Evolutionary conservation across 1,140 invertebrate genomes (phyloP).

Genomic region (Cyclargus thomasi): DNA sequence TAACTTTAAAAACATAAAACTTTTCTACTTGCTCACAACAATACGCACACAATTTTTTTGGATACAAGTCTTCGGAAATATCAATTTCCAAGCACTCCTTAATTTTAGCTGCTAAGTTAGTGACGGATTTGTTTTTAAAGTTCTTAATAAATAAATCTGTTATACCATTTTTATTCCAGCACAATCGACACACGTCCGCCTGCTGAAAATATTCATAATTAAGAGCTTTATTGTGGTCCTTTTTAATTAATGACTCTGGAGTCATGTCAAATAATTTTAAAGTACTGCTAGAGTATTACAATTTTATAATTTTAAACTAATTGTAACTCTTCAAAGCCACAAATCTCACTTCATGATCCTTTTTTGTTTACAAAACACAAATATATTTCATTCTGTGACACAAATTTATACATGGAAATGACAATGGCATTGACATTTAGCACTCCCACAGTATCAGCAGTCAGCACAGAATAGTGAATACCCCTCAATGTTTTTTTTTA

Average conservation of each 20-base stretch:
- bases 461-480: too few relatives aligned
- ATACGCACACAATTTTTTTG: slow-evolving; percentile 41
- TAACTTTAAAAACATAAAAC: slow-evolving; percentile 46
- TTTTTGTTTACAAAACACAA: too few relatives aligned
- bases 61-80: slow-evolving; percentile 26
- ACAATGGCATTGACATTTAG: too few relatives aligned
- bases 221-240: slow-evolving; percentile 33
- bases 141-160: slow-evolving; percentile 30
- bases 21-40: slow-evolving; percentile 43
- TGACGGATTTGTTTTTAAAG: slow-evolving; percentile 14
- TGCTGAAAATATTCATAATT: slow-evolving; percentile 53
- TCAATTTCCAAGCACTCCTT: slow-evolving; percentile 49
- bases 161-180: slow-evolving; percentile 43
- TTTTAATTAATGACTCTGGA: slow-evolving; percentile 19
- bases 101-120: slow-evolving; percentile 41
- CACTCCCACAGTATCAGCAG: too few relatives aligned
- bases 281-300: not conserved
- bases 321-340: too few relatives aligned
- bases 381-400: too few relatives aligned
- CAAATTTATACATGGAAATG: too few relatives aligned
- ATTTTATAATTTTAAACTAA: not conserved
- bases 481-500: too few relatives aligned
- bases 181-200: slow-evolving; percentile 51
- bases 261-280: slow-evolving; percentile 21
- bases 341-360: too few relatives aligned